Evolutionary conservation across 2,113 vertebrate species (phyloP).

Genomic region (Entomyzon cyanotis): DNA sequence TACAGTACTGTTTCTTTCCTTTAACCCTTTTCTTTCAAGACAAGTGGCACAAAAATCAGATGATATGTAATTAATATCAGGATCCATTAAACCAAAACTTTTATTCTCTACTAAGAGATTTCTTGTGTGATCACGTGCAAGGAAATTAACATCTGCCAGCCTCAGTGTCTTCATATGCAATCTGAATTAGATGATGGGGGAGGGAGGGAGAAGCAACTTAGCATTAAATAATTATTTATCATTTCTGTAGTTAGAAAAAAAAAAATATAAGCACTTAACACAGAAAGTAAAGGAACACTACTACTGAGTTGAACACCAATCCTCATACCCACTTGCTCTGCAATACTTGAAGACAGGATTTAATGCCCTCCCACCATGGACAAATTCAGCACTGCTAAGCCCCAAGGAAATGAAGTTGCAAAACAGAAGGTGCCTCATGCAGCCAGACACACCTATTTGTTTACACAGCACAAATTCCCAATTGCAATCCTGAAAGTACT

Average conservation of each 20-base stretch:
- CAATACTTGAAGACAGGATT: background rate
- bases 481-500: background rate
- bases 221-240: background rate
- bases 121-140: background rate
- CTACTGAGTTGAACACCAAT: background rate
- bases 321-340: background rate
- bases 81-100: background rate
- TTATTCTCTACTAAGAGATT: background rate
- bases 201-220: background rate
- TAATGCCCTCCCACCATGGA: background rate
- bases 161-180: background rate
- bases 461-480: background rate
- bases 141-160: background rate
- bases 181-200: background rate
- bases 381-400: background rate
- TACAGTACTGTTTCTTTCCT: background rate
- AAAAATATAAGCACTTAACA: background rate
- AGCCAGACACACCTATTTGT: background rate
- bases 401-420: background rate
- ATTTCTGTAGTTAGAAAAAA: background rate
- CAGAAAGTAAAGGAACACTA: background rate
- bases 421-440: background rate
- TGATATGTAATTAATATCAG: background rate
- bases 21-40: background rate
- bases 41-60: background rate